Conservation (phyloP, 2,888 invertebrate genomes). For the Erpobdella octoculata region DNA sequence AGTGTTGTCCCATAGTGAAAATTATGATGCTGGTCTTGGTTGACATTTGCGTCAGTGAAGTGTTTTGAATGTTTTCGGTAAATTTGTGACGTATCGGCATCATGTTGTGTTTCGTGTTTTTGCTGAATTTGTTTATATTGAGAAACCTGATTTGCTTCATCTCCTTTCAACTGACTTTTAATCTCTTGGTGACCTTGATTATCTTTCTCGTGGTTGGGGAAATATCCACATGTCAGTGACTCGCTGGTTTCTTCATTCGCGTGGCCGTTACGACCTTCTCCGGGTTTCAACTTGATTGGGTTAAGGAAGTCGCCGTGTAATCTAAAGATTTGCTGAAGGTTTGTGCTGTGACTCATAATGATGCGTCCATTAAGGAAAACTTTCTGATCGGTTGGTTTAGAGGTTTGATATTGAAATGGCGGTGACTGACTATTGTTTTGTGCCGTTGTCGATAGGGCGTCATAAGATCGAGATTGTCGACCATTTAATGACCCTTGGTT, state of each 20-base stretch:
- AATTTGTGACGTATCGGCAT: background rate
- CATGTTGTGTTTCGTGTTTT: background rate
- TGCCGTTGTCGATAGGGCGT: slow-evolving; percentile 5
- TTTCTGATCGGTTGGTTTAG: slow-evolving; percentile 25
- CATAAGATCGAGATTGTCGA: slow-evolving; percentile 14
- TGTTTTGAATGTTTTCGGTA: no score
- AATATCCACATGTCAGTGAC: background rate
- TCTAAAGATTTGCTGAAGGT: slow-evolving; percentile 22
- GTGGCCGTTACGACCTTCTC: background rate
- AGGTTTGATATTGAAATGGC: background rate
- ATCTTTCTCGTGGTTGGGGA: background rate
- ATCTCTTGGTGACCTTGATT: background rate
- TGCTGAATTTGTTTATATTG: background rate
- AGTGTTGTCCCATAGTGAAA: background rate
- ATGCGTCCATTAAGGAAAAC: slow-evolving; percentile 23
- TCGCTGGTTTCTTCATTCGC: background rate
- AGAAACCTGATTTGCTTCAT: no score
- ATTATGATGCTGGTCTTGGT: background rate
- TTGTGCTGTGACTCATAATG: slow-evolving; percentile 25
- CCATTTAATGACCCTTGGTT: background rate
- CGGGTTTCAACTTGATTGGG: background rate
- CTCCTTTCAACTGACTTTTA: no score
- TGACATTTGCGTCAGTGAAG: background rate
- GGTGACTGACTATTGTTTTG: background rate
- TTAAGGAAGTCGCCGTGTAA: slow-evolving; percentile 16